Evolutionary conservation across 2,797 vertebrate genomes (phyloP), one percentile per base, ranked within the genome.

Genomic region (Fistularia commersonii): DNA sequence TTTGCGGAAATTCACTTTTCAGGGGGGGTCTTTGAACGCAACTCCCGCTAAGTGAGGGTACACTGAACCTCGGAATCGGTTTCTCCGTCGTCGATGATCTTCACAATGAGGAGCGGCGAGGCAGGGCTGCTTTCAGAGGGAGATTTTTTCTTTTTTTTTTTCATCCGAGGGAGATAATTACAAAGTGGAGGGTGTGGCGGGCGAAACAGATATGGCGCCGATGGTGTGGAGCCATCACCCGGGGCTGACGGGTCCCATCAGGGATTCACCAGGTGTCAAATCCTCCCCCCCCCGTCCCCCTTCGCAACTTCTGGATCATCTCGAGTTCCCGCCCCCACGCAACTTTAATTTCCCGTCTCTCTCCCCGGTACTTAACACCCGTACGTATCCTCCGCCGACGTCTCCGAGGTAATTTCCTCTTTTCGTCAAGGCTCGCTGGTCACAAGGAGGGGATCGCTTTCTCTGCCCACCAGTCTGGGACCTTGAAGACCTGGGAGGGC

Each of bases 371-470:
- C 54, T 64, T 54, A 49, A 37, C 51, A 48, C 54, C 31, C 49
- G n/a, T 47, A 45, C 52, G 5, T 8, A 31, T 53, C 57, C 53
- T 79, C 57, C 69, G 59, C 50, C 66, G 53, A 54, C 48, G 54
- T 68, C 62, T 76, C 61, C 50, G 41, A 72, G 68, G 73, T 82
- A 59, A 61, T 60, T 77, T 51, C 76, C 49, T 68, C 66, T 51
- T 59, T 78, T 80, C 61, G 79, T 77, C 57, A 67, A 69, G 77
- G 67, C 70, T 79, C 66, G 50, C 74, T 77, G 72, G 54, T 61
- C 59, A 56, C 64, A 61, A 52, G 70, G 45, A 72, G 44, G 57
- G 45, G 74, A 66, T 63, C 55, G 48, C 51, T 69, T 47, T 51
- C 62, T 45, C 61, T 57, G 67, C 62, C 69, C 45, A 64, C 64